Conservation (phyloP, 2,797 vertebrate species). For the Sebastolobus alascanus region DNA sequence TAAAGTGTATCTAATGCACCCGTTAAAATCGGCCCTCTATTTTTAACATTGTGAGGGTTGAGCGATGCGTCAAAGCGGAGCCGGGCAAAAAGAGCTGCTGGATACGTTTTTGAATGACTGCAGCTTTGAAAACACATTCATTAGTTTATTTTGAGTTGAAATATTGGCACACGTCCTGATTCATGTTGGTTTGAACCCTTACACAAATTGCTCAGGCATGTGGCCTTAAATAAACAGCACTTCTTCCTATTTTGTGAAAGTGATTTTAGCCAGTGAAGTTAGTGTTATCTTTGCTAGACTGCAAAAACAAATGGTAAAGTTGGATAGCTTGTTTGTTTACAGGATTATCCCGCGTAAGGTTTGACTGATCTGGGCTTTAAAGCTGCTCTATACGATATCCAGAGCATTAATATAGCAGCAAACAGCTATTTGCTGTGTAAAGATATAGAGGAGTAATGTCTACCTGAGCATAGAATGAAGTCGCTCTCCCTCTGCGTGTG, state of each 20-base stretch:
- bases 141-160: not conserved
- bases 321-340: not conserved
- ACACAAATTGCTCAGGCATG: not conserved
- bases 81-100: conserved; percentile 2
- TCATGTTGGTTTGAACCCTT: conserved; percentile 18
- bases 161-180: not conserved
- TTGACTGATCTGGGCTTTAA: not conserved
- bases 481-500: too few species aligned
- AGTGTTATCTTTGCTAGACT: not conserved
- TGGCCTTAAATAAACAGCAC: conserved; percentile 11
- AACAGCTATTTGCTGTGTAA: too few species aligned
- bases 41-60: conserved; percentile 68
- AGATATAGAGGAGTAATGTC: too few species aligned
- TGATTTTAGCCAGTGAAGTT: conserved; percentile 3
- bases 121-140: conserved; percentile 21
- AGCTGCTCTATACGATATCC: too few species aligned
- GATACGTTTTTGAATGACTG: conserved; percentile 16
- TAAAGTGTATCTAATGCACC: conserved; percentile 78
- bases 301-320: not conserved
- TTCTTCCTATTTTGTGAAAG: conserved; percentile 16
- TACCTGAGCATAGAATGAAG: too few species aligned
- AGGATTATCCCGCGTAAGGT: not conserved
- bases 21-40: conserved; percentile 70
- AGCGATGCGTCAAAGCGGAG: conserved; percentile 38
- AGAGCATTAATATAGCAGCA: too few species aligned